A percentile compares a stretch with the other conserved stretches of the same genome.
Evolutionary conservation across 2,113 vertebrate species (phyloP).

Genomic region (Physeter macrocephalus): DNA sequence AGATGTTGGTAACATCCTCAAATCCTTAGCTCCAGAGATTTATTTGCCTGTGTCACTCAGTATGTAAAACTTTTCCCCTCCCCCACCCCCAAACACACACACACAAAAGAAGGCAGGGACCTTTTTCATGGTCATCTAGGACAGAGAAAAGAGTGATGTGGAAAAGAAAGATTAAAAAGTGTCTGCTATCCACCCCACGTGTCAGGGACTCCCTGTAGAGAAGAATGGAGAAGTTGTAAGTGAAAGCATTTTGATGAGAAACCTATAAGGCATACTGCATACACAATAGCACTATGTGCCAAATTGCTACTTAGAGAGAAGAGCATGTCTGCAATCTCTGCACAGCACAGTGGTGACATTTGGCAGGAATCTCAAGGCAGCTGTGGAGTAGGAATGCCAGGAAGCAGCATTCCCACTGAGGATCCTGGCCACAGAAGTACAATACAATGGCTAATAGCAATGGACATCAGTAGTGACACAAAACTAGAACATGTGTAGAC

Average conservation of each 20-base stretch:
- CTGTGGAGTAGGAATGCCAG: neutral
- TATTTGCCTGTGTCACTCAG: neutral
- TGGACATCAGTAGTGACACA: neutral
- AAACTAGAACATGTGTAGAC: neutral
- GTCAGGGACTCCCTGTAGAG: neutral
- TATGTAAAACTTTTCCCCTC: neutral
- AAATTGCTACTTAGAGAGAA: neutral
- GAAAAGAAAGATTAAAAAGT: neutral
- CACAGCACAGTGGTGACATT: neutral
- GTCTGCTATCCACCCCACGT: neutral
- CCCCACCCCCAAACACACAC: neutral
- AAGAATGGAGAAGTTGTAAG: neutral
- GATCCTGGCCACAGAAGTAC: neutral
- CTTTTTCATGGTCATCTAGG: neutral
- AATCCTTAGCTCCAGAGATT: neutral
- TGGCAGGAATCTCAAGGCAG: neutral
- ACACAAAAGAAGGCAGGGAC: neutral
- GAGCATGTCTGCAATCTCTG: neutral
- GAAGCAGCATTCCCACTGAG: neutral
- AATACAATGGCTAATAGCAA: neutral
- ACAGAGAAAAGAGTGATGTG: neutral
- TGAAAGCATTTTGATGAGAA: neutral
- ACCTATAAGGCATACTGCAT: neutral
- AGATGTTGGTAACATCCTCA: neutral
- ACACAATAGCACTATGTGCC: neutral